A percentile compares a stretch with the other conserved stretches of the same genome.
phyloP scores from a whole-genome alignment of 2,888 invertebrate species.

The Micropterix aruncella region DNA sequence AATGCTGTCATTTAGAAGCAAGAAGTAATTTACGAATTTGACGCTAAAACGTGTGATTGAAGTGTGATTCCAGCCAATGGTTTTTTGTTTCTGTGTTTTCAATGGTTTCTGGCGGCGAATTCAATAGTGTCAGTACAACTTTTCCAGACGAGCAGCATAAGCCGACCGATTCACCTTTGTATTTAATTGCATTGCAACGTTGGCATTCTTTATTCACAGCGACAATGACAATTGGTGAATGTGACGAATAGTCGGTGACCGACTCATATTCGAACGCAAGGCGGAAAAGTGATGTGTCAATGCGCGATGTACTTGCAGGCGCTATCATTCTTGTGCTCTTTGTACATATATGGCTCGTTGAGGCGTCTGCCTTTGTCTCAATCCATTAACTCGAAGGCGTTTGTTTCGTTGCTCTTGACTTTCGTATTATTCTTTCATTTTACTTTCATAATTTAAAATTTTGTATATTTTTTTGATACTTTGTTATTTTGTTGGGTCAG shows the following conservation, averaged over 20 bases:
- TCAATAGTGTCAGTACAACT: not conserved
- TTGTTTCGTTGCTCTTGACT: not conserved
- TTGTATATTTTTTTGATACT: no score
- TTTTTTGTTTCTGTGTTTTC: not conserved
- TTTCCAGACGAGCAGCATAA: constrained; percentile 4
- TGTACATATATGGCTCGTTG: not conserved
- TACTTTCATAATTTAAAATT: no score
- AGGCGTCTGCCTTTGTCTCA: not conserved
- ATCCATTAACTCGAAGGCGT: not conserved
- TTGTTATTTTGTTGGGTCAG: no score
- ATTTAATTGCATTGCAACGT: constrained; percentile 4
- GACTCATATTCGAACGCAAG: not conserved
- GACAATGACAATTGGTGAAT: not conserved
- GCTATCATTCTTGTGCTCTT: not conserved
- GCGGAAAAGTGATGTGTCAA: not conserved
- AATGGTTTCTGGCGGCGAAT: no score
- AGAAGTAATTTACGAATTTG: not conserved
- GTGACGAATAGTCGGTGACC: no score
- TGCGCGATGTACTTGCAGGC: constrained; percentile 1
- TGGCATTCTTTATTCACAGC: constrained; percentile 3
- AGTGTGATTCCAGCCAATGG: not conserved
- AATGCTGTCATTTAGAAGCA: no score
- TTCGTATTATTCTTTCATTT: no score
- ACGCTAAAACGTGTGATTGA: not conserved
- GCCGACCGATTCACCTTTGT: constrained; percentile 4